Conservation (phyloP, 2,797 vertebrate genomes). For the Lemur catta region DNA sequence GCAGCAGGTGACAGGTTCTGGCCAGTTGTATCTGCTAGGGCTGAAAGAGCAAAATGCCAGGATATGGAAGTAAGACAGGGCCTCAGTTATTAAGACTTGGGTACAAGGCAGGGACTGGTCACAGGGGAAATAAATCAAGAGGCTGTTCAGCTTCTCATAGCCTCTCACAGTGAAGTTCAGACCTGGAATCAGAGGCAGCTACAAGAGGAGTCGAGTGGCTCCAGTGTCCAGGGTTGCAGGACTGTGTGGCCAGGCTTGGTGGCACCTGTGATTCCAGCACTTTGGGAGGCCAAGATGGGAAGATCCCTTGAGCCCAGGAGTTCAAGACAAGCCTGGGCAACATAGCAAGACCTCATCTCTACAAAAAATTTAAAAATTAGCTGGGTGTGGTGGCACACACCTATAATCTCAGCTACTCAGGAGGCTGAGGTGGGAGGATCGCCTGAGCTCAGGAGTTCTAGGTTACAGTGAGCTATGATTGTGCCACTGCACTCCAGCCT, state of each 20-base stretch:
- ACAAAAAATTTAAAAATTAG: no score
- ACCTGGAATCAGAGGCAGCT: neutral
- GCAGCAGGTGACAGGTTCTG: neutral
- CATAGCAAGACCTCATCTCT: no score
- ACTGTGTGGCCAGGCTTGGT: neutral
- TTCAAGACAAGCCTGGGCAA: no score
- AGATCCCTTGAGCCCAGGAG: no score
- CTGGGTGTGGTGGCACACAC: no score
- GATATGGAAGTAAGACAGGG: neutral
- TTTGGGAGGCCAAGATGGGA: neutral
- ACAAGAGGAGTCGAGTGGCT: no score
- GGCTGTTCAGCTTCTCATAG: neutral
- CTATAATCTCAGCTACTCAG: no score
- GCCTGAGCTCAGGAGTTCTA: no score
- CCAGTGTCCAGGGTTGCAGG: no score
- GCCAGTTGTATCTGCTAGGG: neutral
- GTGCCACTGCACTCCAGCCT: no score
- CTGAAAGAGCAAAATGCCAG: neutral
- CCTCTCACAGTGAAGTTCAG: neutral
- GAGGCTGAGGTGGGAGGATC: no score
- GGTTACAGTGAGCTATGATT: no score
- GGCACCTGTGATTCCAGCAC: neutral
- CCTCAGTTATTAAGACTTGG: neutral
- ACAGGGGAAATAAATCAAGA: neutral
- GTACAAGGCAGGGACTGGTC: neutral